A percentile compares a stretch with the other conserved stretches of the same genome.
phyloP scores from a whole-genome alignment of 2,113 vertebrate species.

The Neoarius graeffei region DNA sequence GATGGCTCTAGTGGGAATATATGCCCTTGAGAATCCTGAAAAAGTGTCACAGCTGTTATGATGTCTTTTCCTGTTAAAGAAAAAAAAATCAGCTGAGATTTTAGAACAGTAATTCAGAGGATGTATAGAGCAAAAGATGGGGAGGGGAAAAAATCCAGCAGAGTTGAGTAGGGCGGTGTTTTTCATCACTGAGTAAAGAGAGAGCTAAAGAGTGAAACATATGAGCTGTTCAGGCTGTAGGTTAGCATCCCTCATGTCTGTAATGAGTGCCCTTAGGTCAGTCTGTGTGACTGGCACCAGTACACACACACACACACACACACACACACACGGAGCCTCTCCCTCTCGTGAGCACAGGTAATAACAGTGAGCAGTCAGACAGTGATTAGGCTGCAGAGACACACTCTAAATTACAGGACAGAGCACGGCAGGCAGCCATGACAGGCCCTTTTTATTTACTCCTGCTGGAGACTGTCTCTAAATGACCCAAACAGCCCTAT shows the following conservation, averaged over 20 bases:
- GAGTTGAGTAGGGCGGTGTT: neutral
- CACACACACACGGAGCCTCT: slow-evolving; percentile 35
- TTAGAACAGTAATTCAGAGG: neutral
- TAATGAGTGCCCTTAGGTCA: slow-evolving; percentile 56
- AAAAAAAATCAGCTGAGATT: neutral
- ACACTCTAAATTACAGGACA: slow-evolving; percentile 77
- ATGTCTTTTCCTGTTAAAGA: neutral
- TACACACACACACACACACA: slow-evolving; percentile 42
- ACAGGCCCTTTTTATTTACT: slow-evolving; percentile 68
- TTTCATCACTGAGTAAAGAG: slow-evolving; percentile 5
- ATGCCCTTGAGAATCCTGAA: neutral
- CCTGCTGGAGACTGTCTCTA: slow-evolving; percentile 66
- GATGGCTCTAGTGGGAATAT: neutral
- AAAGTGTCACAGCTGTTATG: too few species aligned
- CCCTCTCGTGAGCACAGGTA: slow-evolving; percentile 68
- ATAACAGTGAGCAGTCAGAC: slow-evolving; percentile 61
- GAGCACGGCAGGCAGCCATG: slow-evolving; percentile 65
- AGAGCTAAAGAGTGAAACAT: slow-evolving; percentile 16
- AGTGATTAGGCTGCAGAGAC: slow-evolving; percentile 70
- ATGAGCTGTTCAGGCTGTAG: slow-evolving; percentile 23
- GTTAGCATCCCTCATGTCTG: slow-evolving; percentile 42
- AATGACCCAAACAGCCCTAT: slow-evolving; percentile 61
- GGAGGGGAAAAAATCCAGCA: neutral
- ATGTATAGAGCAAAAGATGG: neutral
- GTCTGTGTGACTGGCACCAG: slow-evolving; percentile 49